A percentile compares a stretch with the other conserved stretches of the same genome.
These are phyloP conservation scores for Crotalus horridus DNA, from an alignment of 2,113 vertebrate genomes.

Conservation along the genomic window DNA sequence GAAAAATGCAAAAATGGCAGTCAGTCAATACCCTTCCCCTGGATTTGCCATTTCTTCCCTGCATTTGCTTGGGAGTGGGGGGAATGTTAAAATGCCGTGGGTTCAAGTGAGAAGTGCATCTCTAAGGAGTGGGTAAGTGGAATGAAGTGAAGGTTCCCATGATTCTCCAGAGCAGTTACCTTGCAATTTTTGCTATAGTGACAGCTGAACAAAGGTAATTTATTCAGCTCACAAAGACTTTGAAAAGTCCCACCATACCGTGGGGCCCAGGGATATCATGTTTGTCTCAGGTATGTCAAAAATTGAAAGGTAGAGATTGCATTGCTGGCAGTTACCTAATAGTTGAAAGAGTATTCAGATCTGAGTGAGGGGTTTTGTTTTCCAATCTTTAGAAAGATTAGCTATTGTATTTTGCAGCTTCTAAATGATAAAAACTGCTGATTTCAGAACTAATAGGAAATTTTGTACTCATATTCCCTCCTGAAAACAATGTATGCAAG, in stretches of 20 bases:
- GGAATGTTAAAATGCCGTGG: neutral
- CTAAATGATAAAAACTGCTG: neutral
- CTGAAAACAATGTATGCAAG: neutral
- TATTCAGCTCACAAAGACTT: neutral
- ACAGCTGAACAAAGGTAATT: neutral
- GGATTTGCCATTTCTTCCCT: neutral
- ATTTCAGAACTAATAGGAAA: neutral
- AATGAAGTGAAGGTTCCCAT: neutral
- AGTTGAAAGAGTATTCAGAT: neutral
- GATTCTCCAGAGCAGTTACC: neutral
- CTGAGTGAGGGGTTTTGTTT: neutral
- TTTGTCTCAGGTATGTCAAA: neutral
- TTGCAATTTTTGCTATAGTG: neutral
- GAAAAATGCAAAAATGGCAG: neutral
- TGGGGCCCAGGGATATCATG: neutral
- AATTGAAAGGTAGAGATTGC: neutral
- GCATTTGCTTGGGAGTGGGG: neutral
- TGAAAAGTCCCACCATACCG: neutral
- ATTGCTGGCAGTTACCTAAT: neutral
- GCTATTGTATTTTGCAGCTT: neutral
- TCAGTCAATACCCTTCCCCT: neutral
- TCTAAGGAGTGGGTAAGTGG: neutral
- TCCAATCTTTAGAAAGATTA: neutral
- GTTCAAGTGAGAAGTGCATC: neutral
- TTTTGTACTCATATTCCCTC: neutral